Percentiles rank a stretch among this genome's conserved stretches.
Evolutionary conservation across 2,113 vertebrate species (phyloP).

Genomic region (Dasyornis broadbenti): DNA sequence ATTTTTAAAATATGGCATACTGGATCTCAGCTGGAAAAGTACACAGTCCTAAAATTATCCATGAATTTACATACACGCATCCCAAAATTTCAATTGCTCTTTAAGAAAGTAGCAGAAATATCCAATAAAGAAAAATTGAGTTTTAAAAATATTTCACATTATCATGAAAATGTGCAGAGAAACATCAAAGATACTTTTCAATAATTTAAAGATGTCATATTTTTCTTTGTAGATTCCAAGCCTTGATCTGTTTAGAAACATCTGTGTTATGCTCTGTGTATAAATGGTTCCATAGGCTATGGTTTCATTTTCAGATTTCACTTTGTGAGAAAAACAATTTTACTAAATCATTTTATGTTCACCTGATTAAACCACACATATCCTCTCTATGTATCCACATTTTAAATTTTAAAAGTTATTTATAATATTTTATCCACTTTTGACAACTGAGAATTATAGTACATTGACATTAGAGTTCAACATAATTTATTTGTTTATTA

Average conservation of each 20-base stretch:
- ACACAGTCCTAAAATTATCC: not conserved
- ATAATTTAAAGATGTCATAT: not conserved
- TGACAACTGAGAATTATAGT: not conserved
- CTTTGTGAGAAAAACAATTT: not conserved
- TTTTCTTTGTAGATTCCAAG: not conserved
- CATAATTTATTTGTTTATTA: not conserved
- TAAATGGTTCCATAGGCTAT: not conserved
- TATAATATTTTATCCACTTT: not conserved
- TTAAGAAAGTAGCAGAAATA: not conserved
- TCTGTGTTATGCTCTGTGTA: not conserved
- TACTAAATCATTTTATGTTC: not conserved
- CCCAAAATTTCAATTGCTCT: not conserved
- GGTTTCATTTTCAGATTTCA: not conserved
- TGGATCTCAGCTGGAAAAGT: not conserved
- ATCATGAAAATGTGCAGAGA: not conserved
- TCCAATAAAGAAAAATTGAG: not conserved
- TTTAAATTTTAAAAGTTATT: not conserved
- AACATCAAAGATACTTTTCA: not conserved
- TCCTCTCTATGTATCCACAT: not conserved
- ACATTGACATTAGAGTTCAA: not conserved
- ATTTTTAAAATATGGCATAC: not conserved
- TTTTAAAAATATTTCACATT: not conserved
- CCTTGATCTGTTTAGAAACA: not conserved
- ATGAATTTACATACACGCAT: not conserved
- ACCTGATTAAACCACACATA: not conserved